phyloP scores from a whole-genome alignment of 2,888 invertebrate genomes.

The Heteromurus nitidus region DNA sequence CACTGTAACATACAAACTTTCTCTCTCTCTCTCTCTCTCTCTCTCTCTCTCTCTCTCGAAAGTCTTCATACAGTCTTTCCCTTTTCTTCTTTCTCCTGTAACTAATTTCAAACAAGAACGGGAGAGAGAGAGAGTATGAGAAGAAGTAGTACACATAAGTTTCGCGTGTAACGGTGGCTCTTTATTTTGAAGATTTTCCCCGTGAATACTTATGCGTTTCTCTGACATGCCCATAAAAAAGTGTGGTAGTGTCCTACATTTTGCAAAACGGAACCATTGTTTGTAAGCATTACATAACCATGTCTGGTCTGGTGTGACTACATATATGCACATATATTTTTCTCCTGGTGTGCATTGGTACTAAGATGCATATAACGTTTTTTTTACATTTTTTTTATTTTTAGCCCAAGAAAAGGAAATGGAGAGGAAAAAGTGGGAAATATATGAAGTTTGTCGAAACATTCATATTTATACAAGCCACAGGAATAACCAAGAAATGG shows the following conservation, averaged over 20 bases:
- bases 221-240: constrained; percentile 53
- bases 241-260: constrained; percentile 46
- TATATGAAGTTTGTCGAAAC: no score
- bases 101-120: neutral
- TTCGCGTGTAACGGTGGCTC: no score
- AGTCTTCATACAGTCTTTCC: neutral
- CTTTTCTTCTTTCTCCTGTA: constrained; percentile 1
- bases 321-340: constrained; percentile 2
- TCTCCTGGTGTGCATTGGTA: neutral
- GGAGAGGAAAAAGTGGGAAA: no score
- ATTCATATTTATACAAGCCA: neutral
- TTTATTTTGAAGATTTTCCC: constrained; percentile 19
- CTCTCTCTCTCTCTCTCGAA: neutral
- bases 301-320: no score
- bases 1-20: neutral
- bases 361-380: no score
- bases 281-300: no score
- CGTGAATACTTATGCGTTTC: constrained; percentile 50
- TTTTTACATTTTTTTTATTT: no score
- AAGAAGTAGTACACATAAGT: no score
- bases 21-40: neutral
- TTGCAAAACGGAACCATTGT: constrained; percentile 8
- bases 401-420: constrained; percentile 19
- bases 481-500: neutral
- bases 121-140: no score